Conservation (phyloP, 2,113 vertebrate species). For the Triplophysa siluroides region DNA sequence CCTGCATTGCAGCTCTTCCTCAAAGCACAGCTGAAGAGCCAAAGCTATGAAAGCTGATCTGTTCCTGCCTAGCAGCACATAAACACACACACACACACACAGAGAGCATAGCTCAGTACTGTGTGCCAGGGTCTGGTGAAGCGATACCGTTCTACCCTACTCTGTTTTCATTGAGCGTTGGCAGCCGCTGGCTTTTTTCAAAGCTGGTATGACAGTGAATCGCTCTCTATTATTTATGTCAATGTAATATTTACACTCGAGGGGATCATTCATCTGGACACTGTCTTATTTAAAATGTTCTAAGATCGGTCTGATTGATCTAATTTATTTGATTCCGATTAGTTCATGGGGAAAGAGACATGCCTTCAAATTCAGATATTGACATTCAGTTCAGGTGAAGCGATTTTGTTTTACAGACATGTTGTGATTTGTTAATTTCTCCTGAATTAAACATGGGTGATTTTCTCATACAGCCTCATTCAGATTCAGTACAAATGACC, state of each 20-base stretch:
- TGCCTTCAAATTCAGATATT: too few relatives aligned
- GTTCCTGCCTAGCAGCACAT: slow-evolving; percentile 40
- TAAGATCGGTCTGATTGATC: neutral
- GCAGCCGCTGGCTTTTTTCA: neutral
- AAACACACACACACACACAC: slow-evolving; percentile 8
- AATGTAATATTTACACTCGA: neutral
- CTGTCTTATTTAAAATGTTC: neutral
- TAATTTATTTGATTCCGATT: too few relatives aligned
- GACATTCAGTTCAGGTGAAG: too few relatives aligned
- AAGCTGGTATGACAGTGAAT: neutral
- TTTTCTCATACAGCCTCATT: too few relatives aligned
- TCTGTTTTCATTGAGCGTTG: slow-evolving; percentile 6
- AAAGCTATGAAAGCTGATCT: slow-evolving; percentile 45
- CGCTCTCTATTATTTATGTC: neutral
- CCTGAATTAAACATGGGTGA: too few relatives aligned
- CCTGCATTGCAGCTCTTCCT: slow-evolving; percentile 67
- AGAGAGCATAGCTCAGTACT: neutral
- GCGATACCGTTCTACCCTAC: neutral
- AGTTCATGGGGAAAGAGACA: too few relatives aligned
- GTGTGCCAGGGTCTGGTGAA: slow-evolving; percentile 10
- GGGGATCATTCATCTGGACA: neutral
- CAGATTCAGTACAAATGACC: too few relatives aligned
- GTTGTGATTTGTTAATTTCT: too few relatives aligned
- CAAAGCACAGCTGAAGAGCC: slow-evolving; percentile 48
- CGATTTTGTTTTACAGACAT: too few relatives aligned